Percentiles rank a stretch among this genome's conserved stretches.
Evolutionary conservation across 2,797 vertebrate genomes (phyloP).

Genomic region (Aratinga solstitialis): DNA sequence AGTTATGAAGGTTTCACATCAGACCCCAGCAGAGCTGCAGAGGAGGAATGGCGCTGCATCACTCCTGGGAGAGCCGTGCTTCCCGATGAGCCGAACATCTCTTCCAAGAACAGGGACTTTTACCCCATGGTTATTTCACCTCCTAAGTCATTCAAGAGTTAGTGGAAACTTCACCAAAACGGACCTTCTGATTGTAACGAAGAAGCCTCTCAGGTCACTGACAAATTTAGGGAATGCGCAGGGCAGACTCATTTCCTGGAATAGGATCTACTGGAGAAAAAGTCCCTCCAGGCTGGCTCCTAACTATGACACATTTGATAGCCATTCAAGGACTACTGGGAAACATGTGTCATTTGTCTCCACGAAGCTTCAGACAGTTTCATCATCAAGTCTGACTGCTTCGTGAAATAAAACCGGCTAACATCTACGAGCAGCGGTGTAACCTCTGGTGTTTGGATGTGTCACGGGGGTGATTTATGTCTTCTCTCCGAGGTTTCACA

Average conservation of each 20-base stretch:
- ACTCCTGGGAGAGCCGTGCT: accelerated
- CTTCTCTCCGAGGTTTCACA: neutral
- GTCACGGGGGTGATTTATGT: neutral
- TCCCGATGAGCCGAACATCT: accelerated
- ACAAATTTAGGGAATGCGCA: neutral
- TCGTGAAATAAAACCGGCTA: neutral
- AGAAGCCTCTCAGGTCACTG: neutral
- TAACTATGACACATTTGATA: slow-evolving; percentile 66
- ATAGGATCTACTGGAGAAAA: slow-evolving; percentile 29
- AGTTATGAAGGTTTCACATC: accelerated
- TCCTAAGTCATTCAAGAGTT: slow-evolving; percentile 1
- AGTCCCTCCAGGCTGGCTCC: slow-evolving; percentile 29
- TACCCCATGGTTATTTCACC: neutral
- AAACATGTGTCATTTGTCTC: slow-evolving; percentile 17
- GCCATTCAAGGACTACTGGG: slow-evolving; percentile 44
- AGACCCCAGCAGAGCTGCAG: accelerated
- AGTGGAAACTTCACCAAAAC: neutral
- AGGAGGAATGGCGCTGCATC: neutral
- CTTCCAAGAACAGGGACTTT: neutral
- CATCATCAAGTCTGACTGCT: slow-evolving; percentile 21
- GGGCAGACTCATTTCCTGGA: slow-evolving; percentile 44
- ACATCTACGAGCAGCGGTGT: neutral
- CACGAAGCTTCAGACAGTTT: slow-evolving; percentile 21
- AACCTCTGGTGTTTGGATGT: neutral
- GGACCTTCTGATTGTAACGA: neutral